These are phyloP conservation scores for Branchipolynoe longqiensis DNA, from an alignment of 2,888 invertebrate genomes.

Conservation along the genomic window DNA sequence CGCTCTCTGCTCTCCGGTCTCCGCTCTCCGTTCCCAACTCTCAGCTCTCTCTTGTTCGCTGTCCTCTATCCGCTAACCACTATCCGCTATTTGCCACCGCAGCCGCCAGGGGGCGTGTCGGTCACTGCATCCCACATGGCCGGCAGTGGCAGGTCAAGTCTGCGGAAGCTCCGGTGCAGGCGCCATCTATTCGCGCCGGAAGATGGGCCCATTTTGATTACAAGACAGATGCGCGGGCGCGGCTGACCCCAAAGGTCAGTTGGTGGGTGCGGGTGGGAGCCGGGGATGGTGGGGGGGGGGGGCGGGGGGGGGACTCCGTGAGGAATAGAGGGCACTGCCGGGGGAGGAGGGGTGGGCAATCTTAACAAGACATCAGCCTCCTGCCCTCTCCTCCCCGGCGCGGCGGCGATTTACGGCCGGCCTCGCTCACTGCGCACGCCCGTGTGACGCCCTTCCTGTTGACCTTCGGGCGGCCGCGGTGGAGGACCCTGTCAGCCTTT, in stretches of 20 bases:
- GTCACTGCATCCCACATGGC: background rate
- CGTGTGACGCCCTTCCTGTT: constrained; percentile 21
- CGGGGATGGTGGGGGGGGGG: background rate
- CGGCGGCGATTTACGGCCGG: constrained; percentile 4
- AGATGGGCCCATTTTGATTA: constrained; percentile 11
- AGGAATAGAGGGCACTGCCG: background rate
- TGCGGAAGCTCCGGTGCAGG: background rate
- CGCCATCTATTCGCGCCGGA: constrained; percentile 19
- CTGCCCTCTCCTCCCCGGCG: background rate
- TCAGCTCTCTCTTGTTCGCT: background rate
- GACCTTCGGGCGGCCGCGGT: constrained; percentile 1
- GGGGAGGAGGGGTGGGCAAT: background rate
- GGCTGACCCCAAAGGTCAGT: background rate
- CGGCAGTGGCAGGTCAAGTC: background rate
- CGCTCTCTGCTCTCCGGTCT: too few relatives aligned
- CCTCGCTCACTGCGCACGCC: constrained; percentile 5
- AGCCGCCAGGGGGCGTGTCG: background rate
- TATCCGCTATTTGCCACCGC: too few relatives aligned
- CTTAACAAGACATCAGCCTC: constrained; percentile 34
- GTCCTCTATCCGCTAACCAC: background rate
- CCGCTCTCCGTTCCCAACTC: background rate
- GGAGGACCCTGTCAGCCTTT: background rate
- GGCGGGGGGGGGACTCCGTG: constrained; percentile 2
- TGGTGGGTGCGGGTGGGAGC: background rate
- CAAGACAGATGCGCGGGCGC: constrained; percentile 36